Percentiles rank a stretch among this genome's conserved stretches.
These are phyloP conservation scores for Drymodes brunneopygia DNA, from an alignment of 2,113 vertebrate species.

Conservation along the genomic window DNA sequence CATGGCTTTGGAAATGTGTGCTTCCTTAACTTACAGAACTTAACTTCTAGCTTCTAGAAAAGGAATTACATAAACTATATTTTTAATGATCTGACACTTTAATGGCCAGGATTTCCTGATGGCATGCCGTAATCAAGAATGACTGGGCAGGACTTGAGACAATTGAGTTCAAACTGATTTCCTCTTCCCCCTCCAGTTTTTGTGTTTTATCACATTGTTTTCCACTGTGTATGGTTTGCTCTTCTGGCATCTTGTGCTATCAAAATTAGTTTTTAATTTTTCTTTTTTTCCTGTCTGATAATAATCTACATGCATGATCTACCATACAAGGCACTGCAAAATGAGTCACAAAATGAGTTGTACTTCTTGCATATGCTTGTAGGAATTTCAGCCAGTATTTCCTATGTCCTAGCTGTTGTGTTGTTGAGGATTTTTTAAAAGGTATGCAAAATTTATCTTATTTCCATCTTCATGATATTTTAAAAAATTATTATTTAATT, in stretches of 20 bases:
- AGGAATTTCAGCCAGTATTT: not conserved
- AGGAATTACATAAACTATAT: conserved; percentile 5
- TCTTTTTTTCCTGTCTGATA: not conserved
- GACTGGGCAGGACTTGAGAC: conserved; percentile 29
- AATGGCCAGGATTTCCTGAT: conserved; percentile 54
- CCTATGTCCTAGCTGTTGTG: not conserved
- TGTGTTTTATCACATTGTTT: conserved; percentile 28
- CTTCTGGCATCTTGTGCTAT: not conserved
- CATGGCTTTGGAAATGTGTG: not conserved
- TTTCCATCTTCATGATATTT: accelerated
- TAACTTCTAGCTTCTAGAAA: no score
- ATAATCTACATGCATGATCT: not conserved
- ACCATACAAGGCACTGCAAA: not conserved
- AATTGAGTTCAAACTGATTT: conserved; percentile 40
- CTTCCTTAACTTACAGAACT: not conserved
- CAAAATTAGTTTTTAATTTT: not conserved
- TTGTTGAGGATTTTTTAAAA: not conserved
- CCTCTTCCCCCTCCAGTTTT: not conserved
- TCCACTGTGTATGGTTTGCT: not conserved
- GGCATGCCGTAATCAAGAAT: conserved; percentile 13
- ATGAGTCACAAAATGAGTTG: not conserved
- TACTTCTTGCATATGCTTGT: not conserved
- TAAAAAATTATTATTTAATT: not conserved
- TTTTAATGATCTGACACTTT: conserved; percentile 42
- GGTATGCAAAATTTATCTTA: not conserved